Evolutionary conservation across 1,140 invertebrate species (phyloP), one percentile per base, ranked within the genome.

Genomic region (Drosophila repleta): DNA sequence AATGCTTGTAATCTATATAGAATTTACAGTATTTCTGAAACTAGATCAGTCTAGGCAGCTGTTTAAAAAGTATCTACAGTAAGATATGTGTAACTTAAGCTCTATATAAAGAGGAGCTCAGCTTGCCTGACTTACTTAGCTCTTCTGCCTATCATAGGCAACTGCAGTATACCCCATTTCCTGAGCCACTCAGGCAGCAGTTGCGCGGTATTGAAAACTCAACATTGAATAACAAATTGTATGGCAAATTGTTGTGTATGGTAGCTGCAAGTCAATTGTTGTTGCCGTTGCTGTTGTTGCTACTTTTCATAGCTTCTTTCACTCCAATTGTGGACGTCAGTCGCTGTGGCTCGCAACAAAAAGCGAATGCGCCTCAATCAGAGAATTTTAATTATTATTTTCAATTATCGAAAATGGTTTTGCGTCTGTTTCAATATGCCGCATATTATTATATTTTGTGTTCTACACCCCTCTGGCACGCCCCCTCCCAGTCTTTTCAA

Each of bases 371-470:
- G 69, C 56, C 39, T 80, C 71, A 84, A 87, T 90, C 88, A 81
- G 76, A 78, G 88, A 90, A 90, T 90, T 90, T 90, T 90, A 90
- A 90, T 90, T 90, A 88, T 90, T 88, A 74, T 90, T 90, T 90
- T 90, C 88, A 90, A 90, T 90, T 90, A 90, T 84, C 74, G 88
- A 89, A 90, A 87, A 90, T 85, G 81, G 32, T 77, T 79, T 66
- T 68, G 83, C 79, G 71, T 90, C 73, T 76, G 66, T 75, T 48
- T 67, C 46, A 43, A 66, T 71, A 56, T 57, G 48, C 48, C 21
- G n/a, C 48, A 51, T 51, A 51, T 32, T 49, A 24, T 49, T 0
- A 10, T 35, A 6, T 61, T 18, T 56, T 24, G 11, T 24, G 29
- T 7, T 15, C 15, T 18, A 43, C 39, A 43, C n/a, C 10, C 46